Percentiles rank a stretch among this genome's conserved stretches.
Conservation (phyloP, 2,888 invertebrate species). For the Diarsia brunnea region DNA sequence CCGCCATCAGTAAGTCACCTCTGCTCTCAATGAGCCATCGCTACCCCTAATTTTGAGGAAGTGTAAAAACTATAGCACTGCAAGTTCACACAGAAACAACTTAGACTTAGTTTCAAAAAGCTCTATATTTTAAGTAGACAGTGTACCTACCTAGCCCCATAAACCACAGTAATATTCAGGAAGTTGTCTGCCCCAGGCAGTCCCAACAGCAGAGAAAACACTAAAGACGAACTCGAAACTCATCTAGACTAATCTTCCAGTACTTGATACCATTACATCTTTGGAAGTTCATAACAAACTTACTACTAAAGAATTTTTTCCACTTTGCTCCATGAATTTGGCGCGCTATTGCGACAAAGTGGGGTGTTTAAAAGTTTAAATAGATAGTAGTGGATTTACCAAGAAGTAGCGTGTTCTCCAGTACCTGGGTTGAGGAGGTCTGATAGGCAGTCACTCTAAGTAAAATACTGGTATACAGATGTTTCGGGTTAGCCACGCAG, state of each 20-base stretch:
- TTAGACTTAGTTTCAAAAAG: neutral
- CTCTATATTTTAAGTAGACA: neutral
- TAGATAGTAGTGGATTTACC: neutral
- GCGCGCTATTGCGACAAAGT: neutral
- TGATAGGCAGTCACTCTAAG: neutral
- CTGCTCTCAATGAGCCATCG: too few relatives aligned
- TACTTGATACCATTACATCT: conserved; percentile 54
- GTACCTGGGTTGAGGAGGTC: neutral
- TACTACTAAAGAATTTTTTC: neutral
- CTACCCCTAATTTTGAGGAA: too few relatives aligned
- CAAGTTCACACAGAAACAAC: neutral
- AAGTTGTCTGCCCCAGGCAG: neutral
- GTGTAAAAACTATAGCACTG: too few relatives aligned
- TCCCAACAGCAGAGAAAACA: conserved; percentile 19
- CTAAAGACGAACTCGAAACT: conserved; percentile 24
- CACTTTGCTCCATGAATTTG: neutral
- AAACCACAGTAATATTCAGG: neutral
- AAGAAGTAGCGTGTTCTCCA: neutral
- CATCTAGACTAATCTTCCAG: conserved; percentile 38
- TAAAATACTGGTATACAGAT: neutral
- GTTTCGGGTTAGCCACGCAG: neutral
- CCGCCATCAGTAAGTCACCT: too few relatives aligned
- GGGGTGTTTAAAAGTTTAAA: neutral
- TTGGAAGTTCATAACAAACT: conserved; percentile 52
- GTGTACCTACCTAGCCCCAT: neutral